Evolutionary conservation across 2,113 vertebrate species (phyloP).

Genomic region (Elaphurus davidianus): DNA sequence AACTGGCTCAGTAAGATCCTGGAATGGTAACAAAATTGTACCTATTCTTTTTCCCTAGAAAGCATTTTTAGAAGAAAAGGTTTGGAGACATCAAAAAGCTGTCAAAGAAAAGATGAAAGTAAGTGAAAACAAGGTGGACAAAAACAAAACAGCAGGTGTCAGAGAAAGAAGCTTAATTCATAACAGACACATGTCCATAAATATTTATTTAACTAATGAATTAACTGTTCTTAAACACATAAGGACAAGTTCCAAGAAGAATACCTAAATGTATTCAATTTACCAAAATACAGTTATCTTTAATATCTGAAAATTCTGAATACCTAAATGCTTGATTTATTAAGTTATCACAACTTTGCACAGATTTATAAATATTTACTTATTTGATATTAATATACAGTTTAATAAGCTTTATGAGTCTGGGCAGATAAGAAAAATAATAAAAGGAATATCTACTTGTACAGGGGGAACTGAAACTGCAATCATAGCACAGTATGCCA

Average conservation of each 20-base stretch:
- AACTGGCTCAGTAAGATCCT: slow-evolving; percentile 52
- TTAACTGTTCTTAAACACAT: neutral
- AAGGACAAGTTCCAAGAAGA: neutral
- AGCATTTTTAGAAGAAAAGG: slow-evolving; percentile 27
- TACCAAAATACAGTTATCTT: neutral
- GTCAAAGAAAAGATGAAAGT: neutral
- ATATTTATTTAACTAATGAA: slow-evolving; percentile 12
- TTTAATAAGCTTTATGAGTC: neutral
- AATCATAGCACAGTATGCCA: neutral
- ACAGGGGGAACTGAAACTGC: neutral
- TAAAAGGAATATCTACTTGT: neutral
- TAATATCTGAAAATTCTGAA: slow-evolving; percentile 10
- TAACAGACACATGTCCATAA: neutral
- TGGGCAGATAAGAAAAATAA: slow-evolving; percentile 9
- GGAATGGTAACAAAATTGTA: slow-evolving; percentile 54
- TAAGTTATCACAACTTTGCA: neutral
- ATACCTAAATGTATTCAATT: neutral
- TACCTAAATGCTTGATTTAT: neutral
- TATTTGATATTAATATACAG: slow-evolving; percentile 23
- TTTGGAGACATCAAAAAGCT: neutral
- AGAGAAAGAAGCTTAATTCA: neutral
- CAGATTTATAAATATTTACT: slow-evolving; percentile 4
- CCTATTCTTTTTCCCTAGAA: neutral
- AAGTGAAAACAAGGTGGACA: neutral
- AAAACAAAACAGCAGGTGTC: neutral